Conservation (phyloP, 92 coral and sea anemone genomes). For the Phenganax subtilis region DNA sequence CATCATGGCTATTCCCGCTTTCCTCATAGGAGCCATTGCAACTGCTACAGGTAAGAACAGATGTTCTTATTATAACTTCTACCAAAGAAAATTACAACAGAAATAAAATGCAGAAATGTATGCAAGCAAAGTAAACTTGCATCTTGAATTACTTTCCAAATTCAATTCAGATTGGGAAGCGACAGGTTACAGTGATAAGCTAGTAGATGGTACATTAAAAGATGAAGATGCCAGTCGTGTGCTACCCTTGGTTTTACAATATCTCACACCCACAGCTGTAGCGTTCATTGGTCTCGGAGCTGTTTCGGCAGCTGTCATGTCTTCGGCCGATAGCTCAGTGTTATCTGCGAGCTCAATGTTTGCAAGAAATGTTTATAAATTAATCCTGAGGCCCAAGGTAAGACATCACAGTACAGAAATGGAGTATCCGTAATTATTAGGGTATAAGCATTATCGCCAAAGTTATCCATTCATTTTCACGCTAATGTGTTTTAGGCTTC, state of each 20-base stretch:
- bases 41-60: slow-evolving; percentile 63
- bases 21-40: slow-evolving; percentile 87
- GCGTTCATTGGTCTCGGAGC: slow-evolving; percentile 87
- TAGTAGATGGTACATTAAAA: slow-evolving; percentile 24
- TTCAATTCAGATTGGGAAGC: slow-evolving; percentile 45
- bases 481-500: slow-evolving; percentile 59
- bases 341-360: slow-evolving; percentile 85
- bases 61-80: neutral
- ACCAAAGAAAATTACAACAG: neutral
- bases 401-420: neutral
- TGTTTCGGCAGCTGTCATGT: slow-evolving; percentile 94
- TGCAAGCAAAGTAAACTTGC: neutral
- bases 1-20: slow-evolving; percentile 81
- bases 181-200: slow-evolving; percentile 25
- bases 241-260: slow-evolving; percentile 84
- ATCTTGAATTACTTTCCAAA: neutral
- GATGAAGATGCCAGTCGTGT: slow-evolving; percentile 42
- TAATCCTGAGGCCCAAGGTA: slow-evolving; percentile 76
- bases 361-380: slow-evolving; percentile 69
- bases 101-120: neutral
- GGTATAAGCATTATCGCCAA: neutral
- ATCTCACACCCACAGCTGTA: slow-evolving; percentile 73
- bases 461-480: neutral
- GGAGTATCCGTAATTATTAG: neutral
- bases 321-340: slow-evolving; percentile 82